These are phyloP conservation scores for Actenoides lindsayi DNA, from an alignment of 2,113 vertebrate species.

Conservation along the genomic window DNA sequence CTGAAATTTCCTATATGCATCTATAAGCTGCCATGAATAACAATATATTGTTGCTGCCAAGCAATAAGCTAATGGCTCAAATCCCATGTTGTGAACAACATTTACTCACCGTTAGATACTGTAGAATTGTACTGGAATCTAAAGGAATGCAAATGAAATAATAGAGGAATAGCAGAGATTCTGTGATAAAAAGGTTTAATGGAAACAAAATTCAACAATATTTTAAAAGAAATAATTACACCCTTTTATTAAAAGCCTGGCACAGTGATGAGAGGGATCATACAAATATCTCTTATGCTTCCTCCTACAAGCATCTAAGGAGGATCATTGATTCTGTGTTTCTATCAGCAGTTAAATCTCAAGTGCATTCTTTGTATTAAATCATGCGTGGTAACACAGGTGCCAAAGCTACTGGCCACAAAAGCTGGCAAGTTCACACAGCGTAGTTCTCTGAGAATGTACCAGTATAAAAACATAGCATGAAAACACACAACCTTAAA, in stretches of 20 bases:
- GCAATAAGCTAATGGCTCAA: neutral
- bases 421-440: neutral
- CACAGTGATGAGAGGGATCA: neutral
- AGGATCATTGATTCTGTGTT: neutral
- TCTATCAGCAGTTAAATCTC: neutral
- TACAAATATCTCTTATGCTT: neutral
- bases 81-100: neutral
- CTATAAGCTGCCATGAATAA: neutral
- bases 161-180: neutral
- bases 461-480: neutral
- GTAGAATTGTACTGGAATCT: neutral
- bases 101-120: neutral
- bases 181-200: neutral
- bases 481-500: neutral
- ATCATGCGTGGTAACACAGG: neutral
- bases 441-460: neutral
- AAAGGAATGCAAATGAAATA: neutral
- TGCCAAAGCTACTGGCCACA: neutral
- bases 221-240: neutral
- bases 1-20: neutral
- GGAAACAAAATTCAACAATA: neutral
- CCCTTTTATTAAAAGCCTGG: neutral
- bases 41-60: neutral
- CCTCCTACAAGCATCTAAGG: neutral
- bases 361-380: neutral